phyloP scores from a whole-genome alignment of 2,888 invertebrate genomes.

The Protonemura montana region DNA sequence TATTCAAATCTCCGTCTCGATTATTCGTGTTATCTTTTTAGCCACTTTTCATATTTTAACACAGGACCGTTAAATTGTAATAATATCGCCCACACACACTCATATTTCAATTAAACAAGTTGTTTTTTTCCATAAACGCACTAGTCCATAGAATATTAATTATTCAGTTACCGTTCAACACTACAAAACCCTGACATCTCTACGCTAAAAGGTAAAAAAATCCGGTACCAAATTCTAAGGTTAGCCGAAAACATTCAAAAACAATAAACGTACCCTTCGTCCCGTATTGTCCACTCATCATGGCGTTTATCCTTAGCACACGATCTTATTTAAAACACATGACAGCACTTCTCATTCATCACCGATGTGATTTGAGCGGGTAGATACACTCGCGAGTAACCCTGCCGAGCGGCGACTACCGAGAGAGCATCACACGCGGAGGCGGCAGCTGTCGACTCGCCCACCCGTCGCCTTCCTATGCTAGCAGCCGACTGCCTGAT shows the following conservation, averaged over 20 bases:
- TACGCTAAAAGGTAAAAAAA: background rate
- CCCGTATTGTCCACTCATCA: constrained; percentile 1
- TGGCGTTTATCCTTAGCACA: background rate
- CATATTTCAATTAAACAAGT: background rate
- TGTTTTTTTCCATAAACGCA: too few relatives aligned
- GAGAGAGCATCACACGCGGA: background rate
- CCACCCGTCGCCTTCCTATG: background rate
- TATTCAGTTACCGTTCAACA: too few relatives aligned
- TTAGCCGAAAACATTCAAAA: background rate
- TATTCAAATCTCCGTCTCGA: background rate
- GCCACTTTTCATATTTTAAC: background rate
- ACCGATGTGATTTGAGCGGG: background rate
- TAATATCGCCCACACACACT: background rate
- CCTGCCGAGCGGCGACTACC: background rate
- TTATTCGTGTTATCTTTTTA: background rate
- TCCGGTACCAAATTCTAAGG: background rate
- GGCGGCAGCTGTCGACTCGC: background rate
- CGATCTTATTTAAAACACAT: background rate
- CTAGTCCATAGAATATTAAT: too few relatives aligned
- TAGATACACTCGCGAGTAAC: background rate
- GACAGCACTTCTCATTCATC: background rate
- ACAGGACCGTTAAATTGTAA: background rate
- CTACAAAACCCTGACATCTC: background rate
- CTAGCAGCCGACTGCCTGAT: background rate
- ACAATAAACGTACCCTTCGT: background rate